Evolutionary conservation across 1,140 invertebrate species (phyloP), one percentile per base, ranked within the genome.

Genomic region (Rhagoletis zephyria): DNA sequence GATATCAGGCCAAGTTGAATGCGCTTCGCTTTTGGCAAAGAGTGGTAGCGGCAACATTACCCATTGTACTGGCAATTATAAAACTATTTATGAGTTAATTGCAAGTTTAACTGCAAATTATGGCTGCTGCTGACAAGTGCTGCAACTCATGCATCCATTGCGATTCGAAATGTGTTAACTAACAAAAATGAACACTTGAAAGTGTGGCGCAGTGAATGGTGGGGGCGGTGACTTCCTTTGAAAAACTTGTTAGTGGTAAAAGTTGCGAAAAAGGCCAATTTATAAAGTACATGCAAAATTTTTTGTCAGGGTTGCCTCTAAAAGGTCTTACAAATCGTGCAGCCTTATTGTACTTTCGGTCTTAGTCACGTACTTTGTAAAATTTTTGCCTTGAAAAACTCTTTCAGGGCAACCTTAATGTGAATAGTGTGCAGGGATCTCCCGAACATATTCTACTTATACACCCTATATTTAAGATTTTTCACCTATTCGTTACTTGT

Each of bases 131-230:
- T 81, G 74, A 81, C 74, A 48, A 81, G 74, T 56, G 74, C 74
- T 48, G 30, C 30, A 30, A 30, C 30, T 30, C 30, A 30, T 30
- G 45, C 48, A 19, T 19, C 19, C 56, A 56, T 81, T 81, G n/a
- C 48, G 74, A 91, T 63, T 64, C 40, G 2, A 86, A 63, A 56
- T 87, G 65, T 48, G 45, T 48, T 81, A n/a, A 19, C 19, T 19
- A 90, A 81, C 74, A 19, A 81, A 81, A 81, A 81, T 81, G 74
- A 56, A 12, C 48, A 19, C 74, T 77, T 77, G 42, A 77, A 45
- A 77, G 42, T n/a, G 7, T 45, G 14, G 45, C 30, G 14, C 4
- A 51, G 48, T 77, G 70, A 77, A 77, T 77, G 70, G 14, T 30
- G 30, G 30, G 30, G 30, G 61, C 9, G 9, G 74, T n/a, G 48